Percentiles rank a stretch among this genome's conserved stretches.
Conservation (phyloP, 2,797 vertebrate species). For the Gadopsis bispinosus region DNA sequence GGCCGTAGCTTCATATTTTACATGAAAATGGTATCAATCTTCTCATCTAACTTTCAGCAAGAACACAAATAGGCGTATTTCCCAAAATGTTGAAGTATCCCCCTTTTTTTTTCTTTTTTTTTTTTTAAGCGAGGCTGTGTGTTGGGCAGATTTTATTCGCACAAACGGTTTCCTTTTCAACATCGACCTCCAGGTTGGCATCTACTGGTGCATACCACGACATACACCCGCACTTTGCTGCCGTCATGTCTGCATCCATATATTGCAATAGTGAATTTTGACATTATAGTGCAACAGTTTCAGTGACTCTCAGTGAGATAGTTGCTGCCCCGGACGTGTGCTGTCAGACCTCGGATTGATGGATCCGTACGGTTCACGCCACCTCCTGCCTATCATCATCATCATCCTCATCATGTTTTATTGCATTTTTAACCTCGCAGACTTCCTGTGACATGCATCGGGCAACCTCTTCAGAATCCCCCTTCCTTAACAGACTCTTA, state of each 20-base stretch:
- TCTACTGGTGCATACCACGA: not conserved
- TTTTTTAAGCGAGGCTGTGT: too few species aligned
- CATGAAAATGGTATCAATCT: not conserved
- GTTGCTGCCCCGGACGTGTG: not conserved
- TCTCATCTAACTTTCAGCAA: too few species aligned
- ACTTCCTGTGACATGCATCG: constrained; percentile 26
- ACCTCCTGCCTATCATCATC: not conserved
- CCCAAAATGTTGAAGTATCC: too few species aligned
- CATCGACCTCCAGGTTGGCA: too few species aligned
- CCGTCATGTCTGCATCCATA: not conserved
- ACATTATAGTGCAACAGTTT: constrained; percentile 12
- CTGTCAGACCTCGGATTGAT: not conserved
- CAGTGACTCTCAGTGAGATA: constrained; percentile 10
- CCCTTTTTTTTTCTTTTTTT: too few species aligned
- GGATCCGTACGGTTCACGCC: not conserved
- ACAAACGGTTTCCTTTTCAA: not conserved
- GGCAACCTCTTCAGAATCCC: not conserved
- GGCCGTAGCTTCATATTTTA: not conserved
- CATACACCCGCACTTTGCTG: not conserved
- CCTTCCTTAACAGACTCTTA: not conserved
- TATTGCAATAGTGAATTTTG: constrained; percentile 4
- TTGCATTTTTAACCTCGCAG: not conserved
- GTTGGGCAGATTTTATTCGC: too few species aligned
- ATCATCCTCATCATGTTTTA: not conserved
- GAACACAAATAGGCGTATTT: too few species aligned